Base-by-base conservation (phyloP, 23 tunicate genomes). In the Phallusia fumigata region DNA sequence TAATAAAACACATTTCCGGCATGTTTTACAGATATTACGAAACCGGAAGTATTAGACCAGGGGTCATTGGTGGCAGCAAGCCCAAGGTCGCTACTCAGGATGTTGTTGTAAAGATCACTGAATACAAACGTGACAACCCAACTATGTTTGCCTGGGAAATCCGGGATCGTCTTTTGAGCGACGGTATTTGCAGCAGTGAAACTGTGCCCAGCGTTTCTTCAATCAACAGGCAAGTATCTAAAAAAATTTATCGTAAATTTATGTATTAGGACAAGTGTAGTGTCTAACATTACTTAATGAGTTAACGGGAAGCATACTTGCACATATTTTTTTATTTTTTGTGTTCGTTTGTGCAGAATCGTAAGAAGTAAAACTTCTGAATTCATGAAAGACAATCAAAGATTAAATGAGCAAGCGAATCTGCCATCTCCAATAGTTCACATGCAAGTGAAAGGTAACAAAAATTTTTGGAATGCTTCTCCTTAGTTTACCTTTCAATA, bases 91-190 rank as follows among this genome's bases (percentile, higher is more conserved):
- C 98, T 40, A 94, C 98, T 1, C 82, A 93, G 0, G 84, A 78
- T 80, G 98, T 94, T 45, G 98, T 94, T 21, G 35, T 78, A 64
- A 94, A 78, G 74, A 94, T 94, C 31, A 94, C 98, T 0, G 86
- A 84, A 49, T 94, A 94, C 82, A 94, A 94, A 77, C 85, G 98
- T 18, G 98, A 94, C 32, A 94, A 94, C 52, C 98, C 98, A 18
- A 94, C 98, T 44, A 94, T 94, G 98, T 94, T 94, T 80, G 98
- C 98, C 12, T 94, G 98, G 98, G 98, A 94, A 80, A 94, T 94
- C 16, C 77, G 98, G 12, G 94, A 94, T 45, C 65, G 94, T 13
- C 80, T 94, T 82, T 79, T 94, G 33, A 84, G 85, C 18, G 98
- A 94, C 44, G 84, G 81, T 19, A 78, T 94, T 35, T 94, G 98